A percentile compares a stretch with the other conserved stretches of the same genome.
Conservation (phyloP, 2,888 invertebrate species). For the Carpatolechia fugitivella region DNA sequence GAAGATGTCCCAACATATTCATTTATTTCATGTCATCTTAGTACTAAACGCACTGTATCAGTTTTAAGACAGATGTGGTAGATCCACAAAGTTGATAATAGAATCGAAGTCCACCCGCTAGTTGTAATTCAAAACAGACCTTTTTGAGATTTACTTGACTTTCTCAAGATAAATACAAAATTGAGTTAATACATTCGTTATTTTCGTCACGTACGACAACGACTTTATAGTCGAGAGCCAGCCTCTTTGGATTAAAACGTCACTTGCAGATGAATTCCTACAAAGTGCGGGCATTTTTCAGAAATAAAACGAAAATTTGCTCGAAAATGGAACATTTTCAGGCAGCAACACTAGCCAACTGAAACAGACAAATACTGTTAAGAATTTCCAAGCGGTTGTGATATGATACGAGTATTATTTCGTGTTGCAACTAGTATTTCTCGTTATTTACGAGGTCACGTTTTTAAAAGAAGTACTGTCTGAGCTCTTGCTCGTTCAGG, state of each 20-base stretch:
- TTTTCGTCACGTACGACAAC: constrained; percentile 61
- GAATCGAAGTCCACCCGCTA: neutral
- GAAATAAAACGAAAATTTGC: constrained; percentile 26
- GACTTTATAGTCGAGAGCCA: constrained; percentile 52
- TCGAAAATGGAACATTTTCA: neutral
- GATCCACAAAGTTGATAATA: too few species aligned
- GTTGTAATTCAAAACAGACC: neutral
- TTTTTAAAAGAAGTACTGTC: too few species aligned
- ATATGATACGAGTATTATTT: too few species aligned
- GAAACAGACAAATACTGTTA: neutral
- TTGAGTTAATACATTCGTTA: constrained; percentile 34
- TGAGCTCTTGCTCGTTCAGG: too few species aligned
- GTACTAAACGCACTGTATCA: too few species aligned
- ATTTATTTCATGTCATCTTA: too few species aligned
- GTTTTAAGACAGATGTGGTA: too few species aligned
- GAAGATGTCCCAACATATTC: too few species aligned
- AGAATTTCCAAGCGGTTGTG: too few species aligned
- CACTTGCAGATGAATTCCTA: constrained; percentile 62
- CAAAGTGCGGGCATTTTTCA: constrained; percentile 33
- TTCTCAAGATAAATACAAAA: constrained; percentile 13
- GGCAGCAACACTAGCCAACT: too few species aligned
- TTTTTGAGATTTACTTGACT: neutral
- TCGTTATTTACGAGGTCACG: too few species aligned
- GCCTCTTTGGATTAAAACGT: constrained; percentile 62
- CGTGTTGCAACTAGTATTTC: too few species aligned